phyloP scores from a whole-genome alignment of 2,797 vertebrate genomes.

The Myotis findleyi region DNA sequence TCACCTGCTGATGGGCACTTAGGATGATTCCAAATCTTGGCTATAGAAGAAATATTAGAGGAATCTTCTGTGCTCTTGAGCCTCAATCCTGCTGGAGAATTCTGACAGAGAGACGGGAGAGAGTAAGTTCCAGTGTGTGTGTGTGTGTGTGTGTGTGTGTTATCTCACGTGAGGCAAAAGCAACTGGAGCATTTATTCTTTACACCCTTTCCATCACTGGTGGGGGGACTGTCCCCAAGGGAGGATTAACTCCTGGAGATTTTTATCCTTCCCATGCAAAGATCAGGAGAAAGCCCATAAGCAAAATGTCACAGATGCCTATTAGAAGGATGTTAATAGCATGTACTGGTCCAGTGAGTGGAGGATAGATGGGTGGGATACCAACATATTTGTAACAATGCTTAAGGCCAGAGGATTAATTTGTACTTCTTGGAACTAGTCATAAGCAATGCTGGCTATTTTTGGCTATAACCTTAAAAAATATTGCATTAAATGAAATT shows the following conservation, averaged over 20 bases:
- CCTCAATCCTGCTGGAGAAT: background rate
- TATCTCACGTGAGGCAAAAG: background rate
- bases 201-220: background rate
- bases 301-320: background rate
- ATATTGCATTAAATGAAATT: conserved; percentile 32
- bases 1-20: too few species aligned
- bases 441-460: background rate
- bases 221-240: background rate
- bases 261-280: background rate
- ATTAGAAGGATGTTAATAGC: background rate
- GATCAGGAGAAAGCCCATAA: background rate
- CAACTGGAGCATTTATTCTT: background rate
- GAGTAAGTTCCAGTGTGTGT: background rate
- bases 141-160: background rate
- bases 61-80: background rate
- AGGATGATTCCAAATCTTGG: too few species aligned
- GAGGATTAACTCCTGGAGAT: conserved; percentile 5
- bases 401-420: background rate
- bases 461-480: conserved; percentile 1
- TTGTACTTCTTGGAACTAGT: background rate
- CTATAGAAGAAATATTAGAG: too few species aligned
- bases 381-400: conserved; percentile 9
- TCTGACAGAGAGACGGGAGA: background rate
- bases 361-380: background rate
- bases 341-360: background rate